Base-by-base conservation (phyloP, 2,888 invertebrate genomes). In the Liopterus haemorrhoidalis region DNA sequence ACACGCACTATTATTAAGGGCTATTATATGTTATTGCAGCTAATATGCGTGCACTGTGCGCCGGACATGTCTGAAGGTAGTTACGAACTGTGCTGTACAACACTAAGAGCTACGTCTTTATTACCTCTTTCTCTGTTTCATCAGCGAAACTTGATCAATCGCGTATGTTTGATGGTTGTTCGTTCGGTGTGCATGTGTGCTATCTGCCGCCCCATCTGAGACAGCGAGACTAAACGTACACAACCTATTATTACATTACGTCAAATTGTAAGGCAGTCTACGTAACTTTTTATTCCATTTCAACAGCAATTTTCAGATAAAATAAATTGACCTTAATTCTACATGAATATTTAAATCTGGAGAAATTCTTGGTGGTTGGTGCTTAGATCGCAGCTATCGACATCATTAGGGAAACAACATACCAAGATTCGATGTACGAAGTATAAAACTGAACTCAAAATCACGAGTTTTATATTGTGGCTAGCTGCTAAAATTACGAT, bases 21-120 rank as follows among this genome's bases (percentile, higher is more conserved):
- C 66, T 66, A 68, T 68, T 68, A 68, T 63, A 64, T 67, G 59
- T 66, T 67, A 68, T 68, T 66, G 67, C 63, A 64, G 66, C 61
- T 67, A 66, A 66, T 66, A 66, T 63, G 61, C 63, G 62, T 63
- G 60, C 59, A 61, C 59, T 59, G 59, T 56, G 57, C 59, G 42
- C 25, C 41, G 42, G 42, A 45, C 45, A 45, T 45, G 45, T 45
- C 45, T 45, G 42, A 41, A 48, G 47, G 41, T 48, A 48, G 37
- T 48, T 43, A 41, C 47, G 31, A 32, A 16, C 5, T 14, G 15
- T 27, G 22, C 18, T 9, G 31, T 19, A 12, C 12, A 24, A 25
- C 43, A 5, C 1, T 15, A 19, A n/a, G 38, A 15, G n/a, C 11
- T 14, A 8, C 27, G 4, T 6, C 21, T 21, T 22, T 18, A 12